Percentiles rank a stretch among this genome's conserved stretches.
phyloP scores from a whole-genome alignment of 2,888 invertebrate genomes.

The Drosophila neotestacea region DNA sequence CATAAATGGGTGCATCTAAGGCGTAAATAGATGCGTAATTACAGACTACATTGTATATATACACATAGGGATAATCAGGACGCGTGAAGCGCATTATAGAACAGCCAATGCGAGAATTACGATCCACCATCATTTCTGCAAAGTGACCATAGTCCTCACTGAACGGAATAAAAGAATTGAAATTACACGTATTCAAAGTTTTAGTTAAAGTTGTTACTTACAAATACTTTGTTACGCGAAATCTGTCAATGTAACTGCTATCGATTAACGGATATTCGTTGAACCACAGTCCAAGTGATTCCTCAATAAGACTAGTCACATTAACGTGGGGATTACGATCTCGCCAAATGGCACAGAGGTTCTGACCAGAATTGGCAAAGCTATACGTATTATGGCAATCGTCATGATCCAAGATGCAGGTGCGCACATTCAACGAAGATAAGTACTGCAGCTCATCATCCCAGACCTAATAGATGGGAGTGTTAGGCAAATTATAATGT shows the following conservation, averaged over 20 bases:
- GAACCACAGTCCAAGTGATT: constrained; percentile 83
- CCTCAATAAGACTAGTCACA: constrained; percentile 81
- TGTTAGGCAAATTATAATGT: background rate
- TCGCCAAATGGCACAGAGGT: constrained; percentile 82
- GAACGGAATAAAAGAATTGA: background rate
- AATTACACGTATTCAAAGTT: background rate
- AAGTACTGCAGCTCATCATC: constrained; percentile 84
- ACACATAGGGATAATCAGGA: constrained; percentile 76
- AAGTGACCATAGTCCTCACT: constrained; percentile 85
- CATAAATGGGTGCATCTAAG: constrained; percentile 80
- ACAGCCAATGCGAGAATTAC: constrained; percentile 83
- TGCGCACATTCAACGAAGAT: constrained; percentile 82
- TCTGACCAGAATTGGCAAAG: constrained; percentile 83
- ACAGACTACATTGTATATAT: constrained; percentile 83
- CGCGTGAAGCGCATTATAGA: constrained; percentile 82
- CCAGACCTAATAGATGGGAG: constrained; percentile 72
- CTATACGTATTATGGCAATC: constrained; percentile 83
- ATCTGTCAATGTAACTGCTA: constrained; percentile 79
- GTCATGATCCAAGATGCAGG: constrained; percentile 83
- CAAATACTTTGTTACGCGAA: constrained; percentile 82
- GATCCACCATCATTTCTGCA: constrained; percentile 83
- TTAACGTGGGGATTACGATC: constrained; percentile 74
- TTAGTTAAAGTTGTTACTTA: constrained; percentile 56
- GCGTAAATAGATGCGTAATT: constrained; percentile 84
- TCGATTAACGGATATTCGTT: constrained; percentile 83